Conservation (phyloP, 2,113 vertebrate genomes). For the Pseudolaguvia tuberculata region DNA sequence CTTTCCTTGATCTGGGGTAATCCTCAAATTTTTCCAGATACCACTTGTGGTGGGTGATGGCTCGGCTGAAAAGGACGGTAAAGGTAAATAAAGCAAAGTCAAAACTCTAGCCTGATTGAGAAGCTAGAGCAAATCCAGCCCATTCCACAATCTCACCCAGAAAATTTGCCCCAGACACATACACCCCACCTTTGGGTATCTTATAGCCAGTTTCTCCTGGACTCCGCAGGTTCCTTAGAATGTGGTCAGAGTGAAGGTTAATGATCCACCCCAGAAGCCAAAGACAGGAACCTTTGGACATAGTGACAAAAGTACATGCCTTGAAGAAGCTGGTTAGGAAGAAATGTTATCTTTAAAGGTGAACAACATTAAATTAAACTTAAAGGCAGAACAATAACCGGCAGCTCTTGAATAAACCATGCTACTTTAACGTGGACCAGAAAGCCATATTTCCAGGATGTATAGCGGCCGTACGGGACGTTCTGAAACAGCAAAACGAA, state of each 20-base stretch:
- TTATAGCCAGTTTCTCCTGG: conserved; percentile 86
- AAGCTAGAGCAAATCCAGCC: conserved; percentile 85
- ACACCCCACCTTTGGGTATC: conserved; percentile 91
- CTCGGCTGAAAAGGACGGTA: conserved; percentile 74
- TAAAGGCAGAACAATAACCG: conserved; percentile 71
- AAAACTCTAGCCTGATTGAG: conserved; percentile 71
- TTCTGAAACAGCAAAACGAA: conserved; percentile 53
- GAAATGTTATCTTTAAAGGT: conserved; percentile 41
- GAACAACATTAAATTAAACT: conserved; percentile 56
- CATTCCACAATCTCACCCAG: conserved; percentile 90
- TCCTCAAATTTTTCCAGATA: conserved; percentile 90
- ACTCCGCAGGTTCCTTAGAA: conserved; percentile 84
- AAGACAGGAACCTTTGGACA: conserved; percentile 69
- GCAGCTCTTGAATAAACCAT: conserved; percentile 84
- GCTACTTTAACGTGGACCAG: conserved; percentile 61
- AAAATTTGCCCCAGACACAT: conserved; percentile 87
- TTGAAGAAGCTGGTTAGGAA: conserved; percentile 75
- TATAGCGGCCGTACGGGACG: conserved; percentile 71
- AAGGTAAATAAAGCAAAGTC: conserved; percentile 77
- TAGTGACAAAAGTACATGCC: conserved; percentile 83
- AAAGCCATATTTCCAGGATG: conserved; percentile 62
- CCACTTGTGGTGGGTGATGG: conserved; percentile 88
- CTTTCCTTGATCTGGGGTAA: conserved; percentile 86
- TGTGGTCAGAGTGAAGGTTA: conserved; percentile 89
- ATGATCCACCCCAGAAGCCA: conserved; percentile 80